Percentiles rank a stretch among this genome's conserved stretches.
Evolutionary conservation across 2,113 vertebrate genomes (phyloP).

Genomic region (Progne subis): DNA sequence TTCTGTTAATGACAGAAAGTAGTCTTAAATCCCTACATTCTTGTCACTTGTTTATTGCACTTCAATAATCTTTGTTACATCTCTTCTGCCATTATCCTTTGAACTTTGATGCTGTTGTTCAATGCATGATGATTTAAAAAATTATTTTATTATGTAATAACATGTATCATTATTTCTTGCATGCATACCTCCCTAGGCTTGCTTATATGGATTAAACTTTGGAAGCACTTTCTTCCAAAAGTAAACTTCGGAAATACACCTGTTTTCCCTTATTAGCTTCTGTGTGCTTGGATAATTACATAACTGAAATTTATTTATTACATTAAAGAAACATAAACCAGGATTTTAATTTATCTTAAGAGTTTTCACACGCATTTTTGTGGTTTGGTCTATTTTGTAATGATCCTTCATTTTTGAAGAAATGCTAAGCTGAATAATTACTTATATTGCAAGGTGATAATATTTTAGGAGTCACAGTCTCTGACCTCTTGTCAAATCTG

Average conservation of each 20-base stretch:
- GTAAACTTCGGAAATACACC: neutral
- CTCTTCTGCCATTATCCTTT: neutral
- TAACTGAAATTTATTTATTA: neutral
- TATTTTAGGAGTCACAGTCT: neutral
- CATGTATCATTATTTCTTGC: neutral
- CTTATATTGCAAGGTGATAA: neutral
- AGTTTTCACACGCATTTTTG: neutral
- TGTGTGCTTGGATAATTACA: neutral
- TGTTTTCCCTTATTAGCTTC: neutral
- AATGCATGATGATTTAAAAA: neutral
- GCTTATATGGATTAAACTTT: neutral
- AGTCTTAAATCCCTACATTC: neutral
- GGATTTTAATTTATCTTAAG: neutral
- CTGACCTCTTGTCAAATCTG: neutral
- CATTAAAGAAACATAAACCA: neutral
- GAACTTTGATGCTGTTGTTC: neutral
- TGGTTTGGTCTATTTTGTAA: neutral
- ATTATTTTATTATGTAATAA: neutral
- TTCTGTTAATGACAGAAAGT: neutral
- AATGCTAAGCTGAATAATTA: neutral
- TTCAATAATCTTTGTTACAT: neutral
- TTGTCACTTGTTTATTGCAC: neutral
- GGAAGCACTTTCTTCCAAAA: neutral
- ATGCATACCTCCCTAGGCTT: neutral
- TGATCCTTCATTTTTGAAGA: neutral